Evolutionary conservation across 2,888 invertebrate species (phyloP).

Genomic region (Mythimna loreyi): DNA sequence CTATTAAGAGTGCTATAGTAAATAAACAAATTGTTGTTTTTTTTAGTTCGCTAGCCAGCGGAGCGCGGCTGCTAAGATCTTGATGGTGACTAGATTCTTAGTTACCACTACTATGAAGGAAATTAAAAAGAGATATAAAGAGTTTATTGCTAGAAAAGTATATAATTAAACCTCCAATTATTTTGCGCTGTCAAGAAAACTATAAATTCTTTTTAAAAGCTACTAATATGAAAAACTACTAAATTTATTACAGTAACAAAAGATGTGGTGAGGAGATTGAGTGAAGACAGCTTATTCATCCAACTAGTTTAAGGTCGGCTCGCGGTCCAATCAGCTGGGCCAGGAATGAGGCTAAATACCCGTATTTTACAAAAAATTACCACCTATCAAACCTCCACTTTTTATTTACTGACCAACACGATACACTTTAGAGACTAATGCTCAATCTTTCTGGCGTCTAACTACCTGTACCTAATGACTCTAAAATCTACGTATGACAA

Average conservation of each 20-base stretch:
- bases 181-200: not conserved
- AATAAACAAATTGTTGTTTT: slow-evolving; percentile 60
- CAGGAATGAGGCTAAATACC: too few relatives aligned
- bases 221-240: not conserved
- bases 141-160: not conserved
- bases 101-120: slow-evolving; percentile 58
- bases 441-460: too few relatives aligned
- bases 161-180: not conserved
- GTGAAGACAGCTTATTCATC: too few relatives aligned
- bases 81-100: slow-evolving; percentile 65
- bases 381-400: too few relatives aligned
- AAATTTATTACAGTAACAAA: not conserved
- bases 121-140: slow-evolving; percentile 3
- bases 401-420: too few relatives aligned
- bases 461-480: too few relatives aligned
- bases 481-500: too few relatives aligned
- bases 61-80: slow-evolving; percentile 67
- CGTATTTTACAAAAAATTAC: too few relatives aligned
- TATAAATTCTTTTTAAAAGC: not conserved
- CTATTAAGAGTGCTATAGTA: slow-evolving; percentile 57
- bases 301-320: too few relatives aligned
- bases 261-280: not conserved
- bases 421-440: too few relatives aligned
- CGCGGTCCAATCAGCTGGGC: too few relatives aligned
- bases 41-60: slow-evolving; percentile 60